Evolutionary conservation across 2,888 invertebrate genomes (phyloP).

Genomic region (Phortica okadai): DNA sequence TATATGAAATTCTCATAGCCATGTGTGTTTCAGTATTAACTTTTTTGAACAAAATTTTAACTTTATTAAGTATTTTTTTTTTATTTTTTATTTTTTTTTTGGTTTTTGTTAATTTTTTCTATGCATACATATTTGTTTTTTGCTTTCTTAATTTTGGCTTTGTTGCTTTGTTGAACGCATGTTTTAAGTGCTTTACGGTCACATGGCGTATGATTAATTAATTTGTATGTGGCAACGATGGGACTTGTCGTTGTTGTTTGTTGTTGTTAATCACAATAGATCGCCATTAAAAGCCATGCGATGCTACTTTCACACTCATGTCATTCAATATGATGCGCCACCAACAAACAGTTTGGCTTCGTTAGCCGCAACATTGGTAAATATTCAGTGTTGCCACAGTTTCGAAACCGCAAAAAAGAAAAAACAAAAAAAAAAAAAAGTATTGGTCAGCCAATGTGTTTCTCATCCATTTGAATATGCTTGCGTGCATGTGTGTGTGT

Average conservation of each 20-base stretch:
- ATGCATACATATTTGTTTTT: background rate
- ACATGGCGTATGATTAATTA: constrained; percentile 6
- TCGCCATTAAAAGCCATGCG: background rate
- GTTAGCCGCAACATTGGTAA: constrained; percentile 31
- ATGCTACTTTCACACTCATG: no score
- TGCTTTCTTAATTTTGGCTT: background rate
- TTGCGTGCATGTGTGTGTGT: constrained; percentile 50
- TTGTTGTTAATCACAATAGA: background rate
- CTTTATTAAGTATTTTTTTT: background rate
- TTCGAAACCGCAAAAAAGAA: constrained; percentile 32
- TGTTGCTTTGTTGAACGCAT: background rate
- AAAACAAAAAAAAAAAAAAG: background rate
- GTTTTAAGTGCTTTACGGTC: background rate
- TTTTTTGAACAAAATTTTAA: background rate
- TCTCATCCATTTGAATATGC: background rate
- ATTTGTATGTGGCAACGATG: background rate
- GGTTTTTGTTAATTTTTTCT: background rate
- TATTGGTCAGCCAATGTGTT: background rate
- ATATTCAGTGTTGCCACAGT: constrained; percentile 32
- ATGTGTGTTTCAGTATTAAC: background rate
- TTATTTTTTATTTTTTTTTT: background rate
- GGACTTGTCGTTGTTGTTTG: background rate
- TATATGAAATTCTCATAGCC: background rate
- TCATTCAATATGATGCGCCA: background rate
- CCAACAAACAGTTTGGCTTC: background rate